These are phyloP conservation scores for Xerus rutilus DNA, from an alignment of 2,797 vertebrate species.

Conservation along the genomic window DNA sequence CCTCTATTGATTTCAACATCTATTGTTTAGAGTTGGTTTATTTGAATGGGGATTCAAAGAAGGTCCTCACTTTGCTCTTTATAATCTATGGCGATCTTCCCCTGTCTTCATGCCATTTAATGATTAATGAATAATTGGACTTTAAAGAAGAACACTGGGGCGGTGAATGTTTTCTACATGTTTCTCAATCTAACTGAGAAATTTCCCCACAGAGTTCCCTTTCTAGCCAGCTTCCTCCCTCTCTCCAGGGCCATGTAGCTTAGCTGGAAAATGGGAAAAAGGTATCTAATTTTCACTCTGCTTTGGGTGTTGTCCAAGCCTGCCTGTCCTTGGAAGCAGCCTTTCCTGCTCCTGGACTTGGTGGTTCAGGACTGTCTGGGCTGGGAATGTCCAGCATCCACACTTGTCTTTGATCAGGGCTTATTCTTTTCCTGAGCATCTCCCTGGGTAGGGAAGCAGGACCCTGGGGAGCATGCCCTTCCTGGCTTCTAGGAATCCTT, in stretches of 20 bases:
- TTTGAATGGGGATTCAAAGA: not conserved
- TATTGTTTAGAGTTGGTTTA: not conserved
- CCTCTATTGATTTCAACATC: not conserved
- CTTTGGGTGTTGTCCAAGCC: not conserved
- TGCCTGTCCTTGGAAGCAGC: not conserved
- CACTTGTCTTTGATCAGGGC: not conserved
- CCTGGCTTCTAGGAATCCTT: not conserved
- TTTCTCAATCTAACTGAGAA: slow-evolving; percentile 35
- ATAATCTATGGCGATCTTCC: not conserved
- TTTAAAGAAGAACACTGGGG: not conserved
- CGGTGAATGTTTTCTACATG: not conserved
- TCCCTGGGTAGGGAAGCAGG: not conserved
- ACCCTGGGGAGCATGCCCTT: not conserved
- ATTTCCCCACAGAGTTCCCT: not conserved
- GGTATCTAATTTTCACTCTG: not conserved
- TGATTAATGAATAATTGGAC: not conserved
- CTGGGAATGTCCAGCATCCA: not conserved
- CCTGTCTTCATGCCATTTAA: not conserved
- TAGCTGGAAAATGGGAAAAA: not conserved
- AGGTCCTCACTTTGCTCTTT: not conserved
- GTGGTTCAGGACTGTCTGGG: not conserved
- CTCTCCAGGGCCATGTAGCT: not conserved
- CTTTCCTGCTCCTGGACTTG: not conserved
- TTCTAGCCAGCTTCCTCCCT: not conserved
- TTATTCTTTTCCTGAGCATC: not conserved